Conservation (phyloP, 1,140 invertebrate species). For the Aphis gossypii region DNA sequence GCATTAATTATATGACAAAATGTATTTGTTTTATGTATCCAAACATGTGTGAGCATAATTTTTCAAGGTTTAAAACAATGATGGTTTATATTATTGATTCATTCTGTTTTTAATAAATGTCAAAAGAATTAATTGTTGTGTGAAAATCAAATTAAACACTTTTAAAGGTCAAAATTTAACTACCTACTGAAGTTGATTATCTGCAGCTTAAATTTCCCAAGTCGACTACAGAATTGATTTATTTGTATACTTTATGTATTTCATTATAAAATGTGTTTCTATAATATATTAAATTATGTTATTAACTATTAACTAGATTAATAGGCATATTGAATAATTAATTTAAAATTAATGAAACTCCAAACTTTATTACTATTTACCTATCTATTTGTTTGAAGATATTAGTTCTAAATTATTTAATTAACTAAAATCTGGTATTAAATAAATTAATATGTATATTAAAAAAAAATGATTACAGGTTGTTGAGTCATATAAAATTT, state of each 20-base stretch:
- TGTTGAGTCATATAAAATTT: constrained; percentile 29
- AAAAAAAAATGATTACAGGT: constrained; percentile 15
- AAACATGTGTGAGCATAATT: not conserved
- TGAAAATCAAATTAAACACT: not conserved
- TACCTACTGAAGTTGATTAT: not conserved
- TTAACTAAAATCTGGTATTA: not conserved
- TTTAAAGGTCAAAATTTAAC: not conserved
- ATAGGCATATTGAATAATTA: not conserved
- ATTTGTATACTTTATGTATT: not conserved
- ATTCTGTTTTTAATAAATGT: not conserved
- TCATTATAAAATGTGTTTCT: not conserved
- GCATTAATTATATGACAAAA: not conserved
- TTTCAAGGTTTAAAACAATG: not conserved
- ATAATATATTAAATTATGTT: not conserved
- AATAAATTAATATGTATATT: not conserved
- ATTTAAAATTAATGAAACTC: not conserved
- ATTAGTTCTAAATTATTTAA: not conserved
- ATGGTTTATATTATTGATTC: not conserved
- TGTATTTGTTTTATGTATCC: not conserved
- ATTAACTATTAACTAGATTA: not conserved
- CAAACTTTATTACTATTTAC: not conserved
- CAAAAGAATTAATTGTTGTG: not conserved
- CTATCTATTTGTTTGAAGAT: not conserved
- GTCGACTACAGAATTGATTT: not conserved
- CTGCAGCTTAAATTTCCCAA: not conserved